Conservation (phyloP, 2,113 vertebrate species). For the Galemys pyrenaicus region DNA sequence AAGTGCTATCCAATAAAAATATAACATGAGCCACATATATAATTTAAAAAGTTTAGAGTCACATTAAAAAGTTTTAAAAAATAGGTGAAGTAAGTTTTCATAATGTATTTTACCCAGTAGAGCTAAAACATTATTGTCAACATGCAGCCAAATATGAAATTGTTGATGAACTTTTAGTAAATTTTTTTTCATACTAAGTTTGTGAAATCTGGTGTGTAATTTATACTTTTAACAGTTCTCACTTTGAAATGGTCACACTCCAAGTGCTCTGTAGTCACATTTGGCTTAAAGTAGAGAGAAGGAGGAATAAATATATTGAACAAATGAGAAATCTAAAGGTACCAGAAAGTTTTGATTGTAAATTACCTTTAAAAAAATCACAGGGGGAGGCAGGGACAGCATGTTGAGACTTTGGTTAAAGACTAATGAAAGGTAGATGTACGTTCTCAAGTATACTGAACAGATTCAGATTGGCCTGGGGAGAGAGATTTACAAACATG, state of each 20-base stretch:
- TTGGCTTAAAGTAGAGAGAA: background rate
- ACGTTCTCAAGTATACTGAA: background rate
- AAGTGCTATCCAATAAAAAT: background rate
- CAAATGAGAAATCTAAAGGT: slow-evolving; percentile 5
- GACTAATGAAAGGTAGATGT: background rate
- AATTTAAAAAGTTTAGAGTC: background rate
- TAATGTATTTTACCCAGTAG: background rate
- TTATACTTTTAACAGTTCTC: background rate
- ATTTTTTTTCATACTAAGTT: background rate
- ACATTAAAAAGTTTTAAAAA: background rate
- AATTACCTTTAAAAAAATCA: slow-evolving; percentile 21
- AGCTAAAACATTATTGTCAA: background rate
- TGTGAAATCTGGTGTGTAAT: background rate
- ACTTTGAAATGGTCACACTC: background rate
- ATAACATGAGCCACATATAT: background rate
- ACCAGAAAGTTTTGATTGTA: slow-evolving; percentile 3
- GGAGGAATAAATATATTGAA: slow-evolving; percentile 1
- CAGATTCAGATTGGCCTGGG: background rate
- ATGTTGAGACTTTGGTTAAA: background rate
- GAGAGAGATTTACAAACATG: background rate
- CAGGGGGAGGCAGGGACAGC: background rate
- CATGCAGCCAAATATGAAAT: background rate
- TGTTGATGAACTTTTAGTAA: background rate
- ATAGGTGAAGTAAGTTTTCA: background rate
- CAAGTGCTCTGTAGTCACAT: background rate